Conservation (phyloP, 2,113 vertebrate species). For the Scolopax mira region DNA sequence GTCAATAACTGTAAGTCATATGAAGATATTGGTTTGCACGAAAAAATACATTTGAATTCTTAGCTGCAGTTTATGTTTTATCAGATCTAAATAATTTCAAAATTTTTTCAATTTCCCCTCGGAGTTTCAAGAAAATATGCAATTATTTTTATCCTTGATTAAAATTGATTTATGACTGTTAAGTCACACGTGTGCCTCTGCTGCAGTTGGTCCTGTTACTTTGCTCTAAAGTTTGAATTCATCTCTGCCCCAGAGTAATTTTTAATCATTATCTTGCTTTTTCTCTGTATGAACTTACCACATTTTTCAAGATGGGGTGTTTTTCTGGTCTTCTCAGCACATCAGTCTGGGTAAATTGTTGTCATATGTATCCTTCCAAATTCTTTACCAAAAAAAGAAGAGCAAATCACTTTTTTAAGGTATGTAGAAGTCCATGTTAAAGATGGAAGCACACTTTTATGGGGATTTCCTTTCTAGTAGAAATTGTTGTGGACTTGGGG, state of each 20-base stretch:
- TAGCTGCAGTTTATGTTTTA: neutral
- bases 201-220: neutral
- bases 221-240: neutral
- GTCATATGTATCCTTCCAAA: neutral
- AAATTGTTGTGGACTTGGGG: neutral
- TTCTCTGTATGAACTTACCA: neutral
- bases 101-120: neutral
- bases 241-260: neutral
- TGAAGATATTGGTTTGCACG: neutral
- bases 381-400: neutral
- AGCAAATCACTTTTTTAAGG: neutral
- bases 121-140: neutral
- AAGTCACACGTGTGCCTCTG: neutral
- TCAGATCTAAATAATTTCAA: neutral
- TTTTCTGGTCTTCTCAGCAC: neutral
- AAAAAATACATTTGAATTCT: neutral
- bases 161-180: neutral
- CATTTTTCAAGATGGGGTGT: neutral
- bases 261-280: neutral
- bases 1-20: neutral
- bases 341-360: neutral
- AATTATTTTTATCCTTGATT: neutral
- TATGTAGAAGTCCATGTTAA: neutral
- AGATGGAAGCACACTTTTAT: neutral
- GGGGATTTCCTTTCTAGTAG: neutral